These are phyloP conservation scores for Mesoclemmys tuberculata DNA, from an alignment of 2,113 vertebrate genomes.

Conservation along the genomic window DNA sequence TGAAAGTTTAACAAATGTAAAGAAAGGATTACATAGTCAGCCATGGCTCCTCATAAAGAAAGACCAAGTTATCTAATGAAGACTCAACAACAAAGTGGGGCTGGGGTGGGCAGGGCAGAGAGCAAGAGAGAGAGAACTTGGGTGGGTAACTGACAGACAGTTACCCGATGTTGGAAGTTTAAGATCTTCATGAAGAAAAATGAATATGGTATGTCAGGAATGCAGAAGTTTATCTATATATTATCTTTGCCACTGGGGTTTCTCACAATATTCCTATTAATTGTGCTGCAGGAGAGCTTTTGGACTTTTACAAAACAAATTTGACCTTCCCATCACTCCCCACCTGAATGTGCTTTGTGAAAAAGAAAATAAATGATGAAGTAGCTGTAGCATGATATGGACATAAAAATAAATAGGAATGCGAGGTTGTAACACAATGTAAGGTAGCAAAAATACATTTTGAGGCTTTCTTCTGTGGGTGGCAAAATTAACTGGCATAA, in stretches of 20 bases:
- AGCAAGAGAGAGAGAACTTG: not conserved
- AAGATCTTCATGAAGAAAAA: slow-evolving; percentile 67
- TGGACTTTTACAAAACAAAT: slow-evolving; percentile 74
- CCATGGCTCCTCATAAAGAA: slow-evolving; percentile 42
- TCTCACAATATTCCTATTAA: slow-evolving; percentile 71
- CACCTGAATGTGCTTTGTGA: slow-evolving; percentile 31
- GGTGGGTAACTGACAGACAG: not conserved
- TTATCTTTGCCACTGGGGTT: slow-evolving; percentile 67
- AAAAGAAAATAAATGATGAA: slow-evolving; percentile 23
- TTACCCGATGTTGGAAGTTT: slow-evolving; percentile 58
- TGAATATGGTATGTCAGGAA: slow-evolving; percentile 73
- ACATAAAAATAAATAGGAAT: not conserved
- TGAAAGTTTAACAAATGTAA: slow-evolving; percentile 43
- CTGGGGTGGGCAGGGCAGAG: not conserved
- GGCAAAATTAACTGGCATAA: slow-evolving; percentile 43
- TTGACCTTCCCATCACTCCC: slow-evolving; percentile 62
- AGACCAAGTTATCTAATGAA: slow-evolving; percentile 59
- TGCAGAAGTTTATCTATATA: slow-evolving; percentile 76
- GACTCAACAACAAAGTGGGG: slow-evolving; percentile 33
- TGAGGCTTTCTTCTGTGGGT: not conserved
- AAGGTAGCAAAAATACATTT: not conserved
- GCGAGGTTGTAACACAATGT: not conserved
- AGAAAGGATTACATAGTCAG: slow-evolving; percentile 28
- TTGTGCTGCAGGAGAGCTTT: slow-evolving; percentile 63
- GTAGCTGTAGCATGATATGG: slow-evolving; percentile 5